A percentile compares a stretch with the other conserved stretches of the same genome.
These are phyloP conservation scores for Setipinna tenuifilis DNA, from an alignment of 2,797 vertebrate genomes.

Conservation along the genomic window DNA sequence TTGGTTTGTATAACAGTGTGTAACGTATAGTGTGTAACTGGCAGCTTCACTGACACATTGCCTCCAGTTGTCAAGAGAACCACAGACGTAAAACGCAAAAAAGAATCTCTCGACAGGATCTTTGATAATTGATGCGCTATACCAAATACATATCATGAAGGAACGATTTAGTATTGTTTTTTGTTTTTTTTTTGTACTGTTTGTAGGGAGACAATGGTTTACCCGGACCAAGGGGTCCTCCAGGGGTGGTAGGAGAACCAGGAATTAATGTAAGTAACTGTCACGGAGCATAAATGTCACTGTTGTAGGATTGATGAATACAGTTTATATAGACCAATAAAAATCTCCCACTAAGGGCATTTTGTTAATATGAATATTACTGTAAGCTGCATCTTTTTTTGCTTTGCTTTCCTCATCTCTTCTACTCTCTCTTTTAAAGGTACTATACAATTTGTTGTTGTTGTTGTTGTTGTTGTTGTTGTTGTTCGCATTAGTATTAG, in stretches of 20 bases:
- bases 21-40: no score
- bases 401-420: no score
- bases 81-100: not conserved
- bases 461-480: not conserved
- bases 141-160: not conserved
- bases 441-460: no score
- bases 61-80: not conserved
- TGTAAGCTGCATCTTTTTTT: no score
- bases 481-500: no score
- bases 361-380: not conserved
- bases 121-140: not conserved
- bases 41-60: not conserved
- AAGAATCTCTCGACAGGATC: not conserved
- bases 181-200: slow-evolving; percentile 26
- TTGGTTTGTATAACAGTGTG: no score
- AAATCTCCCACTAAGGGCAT: not conserved
- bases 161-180: slow-evolving; percentile 31
- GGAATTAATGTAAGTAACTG: slow-evolving; percentile 84
- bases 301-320: not conserved
- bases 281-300: not conserved
- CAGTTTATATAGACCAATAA: not conserved
- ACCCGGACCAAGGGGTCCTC: slow-evolving; percentile 87
- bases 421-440: no score
- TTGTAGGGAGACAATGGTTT: slow-evolving; percentile 89
- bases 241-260: slow-evolving; percentile 78